Evolutionary conservation across 2,888 invertebrate genomes (phyloP).

Genomic region (Anthophora plumipes): DNA sequence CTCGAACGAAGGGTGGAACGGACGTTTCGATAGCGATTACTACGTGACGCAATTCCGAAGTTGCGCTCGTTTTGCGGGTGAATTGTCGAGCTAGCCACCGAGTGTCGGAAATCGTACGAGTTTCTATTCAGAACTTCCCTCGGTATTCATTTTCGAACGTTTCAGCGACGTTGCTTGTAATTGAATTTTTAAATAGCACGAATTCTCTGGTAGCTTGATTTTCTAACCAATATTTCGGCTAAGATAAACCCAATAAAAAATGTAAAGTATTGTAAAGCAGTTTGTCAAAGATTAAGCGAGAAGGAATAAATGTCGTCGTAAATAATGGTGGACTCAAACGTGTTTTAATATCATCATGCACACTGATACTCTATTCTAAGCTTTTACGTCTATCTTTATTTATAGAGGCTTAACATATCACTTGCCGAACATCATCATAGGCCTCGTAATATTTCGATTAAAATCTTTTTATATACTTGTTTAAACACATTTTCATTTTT

Average conservation of each 20-base stretch:
- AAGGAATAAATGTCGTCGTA: constrained; percentile 28
- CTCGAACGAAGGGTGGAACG: constrained; percentile 12
- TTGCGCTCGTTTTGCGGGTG: constrained; percentile 3
- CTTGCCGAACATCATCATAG: constrained; percentile 28
- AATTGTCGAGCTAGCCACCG: constrained; percentile 17
- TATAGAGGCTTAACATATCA: constrained; percentile 51
- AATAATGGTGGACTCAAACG: constrained; percentile 33
- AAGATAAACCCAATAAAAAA: too few species aligned
- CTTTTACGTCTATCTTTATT: constrained; percentile 57
- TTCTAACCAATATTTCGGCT: neutral
- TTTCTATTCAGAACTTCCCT: constrained; percentile 7
- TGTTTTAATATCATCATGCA: constrained; percentile 37
- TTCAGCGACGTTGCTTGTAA: neutral
- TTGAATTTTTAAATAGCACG: neutral
- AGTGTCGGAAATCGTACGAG: neutral
- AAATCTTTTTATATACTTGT: neutral
- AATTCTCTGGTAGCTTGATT: neutral
- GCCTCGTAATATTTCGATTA: neutral
- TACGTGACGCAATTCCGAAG: constrained; percentile 26
- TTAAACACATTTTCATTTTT: neutral
- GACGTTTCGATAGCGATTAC: constrained; percentile 29
- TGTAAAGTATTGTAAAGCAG: neutral
- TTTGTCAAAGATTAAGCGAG: neutral
- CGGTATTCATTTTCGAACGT: neutral
- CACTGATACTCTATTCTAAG: constrained; percentile 52